A percentile compares a stretch with the other conserved stretches of the same genome.
These are phyloP conservation scores for Larimichthys crocea DNA, from an alignment of 2,113 vertebrate species.

Conservation along the genomic window DNA sequence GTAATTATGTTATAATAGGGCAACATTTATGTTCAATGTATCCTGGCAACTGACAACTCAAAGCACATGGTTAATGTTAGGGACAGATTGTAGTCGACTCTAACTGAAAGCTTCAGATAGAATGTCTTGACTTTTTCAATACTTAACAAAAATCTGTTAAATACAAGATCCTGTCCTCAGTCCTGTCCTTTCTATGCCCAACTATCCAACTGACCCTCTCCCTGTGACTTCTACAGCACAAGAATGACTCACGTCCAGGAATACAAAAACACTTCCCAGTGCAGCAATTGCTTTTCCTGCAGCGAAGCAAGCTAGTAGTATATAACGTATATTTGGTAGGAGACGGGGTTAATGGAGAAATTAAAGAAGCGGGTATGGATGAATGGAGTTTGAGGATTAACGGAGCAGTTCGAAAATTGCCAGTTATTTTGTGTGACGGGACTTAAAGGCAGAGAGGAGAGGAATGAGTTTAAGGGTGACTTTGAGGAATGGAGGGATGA, in stretches of 20 bases:
- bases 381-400: slow-evolving; percentile 18
- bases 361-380: neutral
- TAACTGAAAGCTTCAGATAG: neutral
- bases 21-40: neutral
- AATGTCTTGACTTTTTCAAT: neutral
- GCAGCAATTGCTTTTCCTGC: slow-evolving; percentile 4
- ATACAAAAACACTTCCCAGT: neutral
- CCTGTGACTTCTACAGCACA: neutral
- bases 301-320: neutral
- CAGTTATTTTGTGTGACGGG: slow-evolving; percentile 16
- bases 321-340: neutral
- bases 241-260: slow-evolving; percentile 3
- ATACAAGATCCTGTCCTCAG: neutral
- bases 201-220: neutral
- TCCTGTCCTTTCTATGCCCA: neutral
- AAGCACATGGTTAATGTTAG: neutral
- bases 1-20: neutral
- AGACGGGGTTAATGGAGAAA: neutral
- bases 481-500: slow-evolving; percentile 5
- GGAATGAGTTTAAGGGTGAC: slow-evolving; percentile 3
- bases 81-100: neutral
- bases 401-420: neutral
- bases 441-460: neutral
- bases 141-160: neutral
- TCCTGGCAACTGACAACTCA: neutral